phyloP scores from a whole-genome alignment of 2,797 vertebrate species.

The Argentina silus region DNA sequence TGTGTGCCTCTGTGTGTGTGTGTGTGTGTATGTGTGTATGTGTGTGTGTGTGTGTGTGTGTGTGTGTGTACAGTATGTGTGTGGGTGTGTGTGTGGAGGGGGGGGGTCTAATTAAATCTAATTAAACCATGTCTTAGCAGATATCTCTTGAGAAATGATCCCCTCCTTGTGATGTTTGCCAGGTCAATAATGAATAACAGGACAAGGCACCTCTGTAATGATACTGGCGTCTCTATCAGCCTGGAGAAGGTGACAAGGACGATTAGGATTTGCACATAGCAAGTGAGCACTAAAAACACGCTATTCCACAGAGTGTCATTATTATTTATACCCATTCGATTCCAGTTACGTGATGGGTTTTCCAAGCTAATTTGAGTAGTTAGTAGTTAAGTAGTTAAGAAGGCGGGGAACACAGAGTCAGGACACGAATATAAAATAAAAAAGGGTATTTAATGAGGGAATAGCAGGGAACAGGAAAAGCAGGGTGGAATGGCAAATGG shows the following conservation, averaged over 20 bases:
- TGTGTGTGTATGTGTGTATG: neutral
- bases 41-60: neutral
- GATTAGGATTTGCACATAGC: neutral
- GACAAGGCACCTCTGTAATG: neutral
- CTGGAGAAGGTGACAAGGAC: neutral
- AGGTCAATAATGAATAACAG: constrained; percentile 30
- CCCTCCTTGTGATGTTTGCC: constrained; percentile 20
- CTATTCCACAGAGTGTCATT: no score
- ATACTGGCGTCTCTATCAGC: neutral
- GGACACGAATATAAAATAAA: no score
- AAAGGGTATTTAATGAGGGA: no score
- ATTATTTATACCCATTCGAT: no score
- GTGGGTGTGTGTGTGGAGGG: neutral
- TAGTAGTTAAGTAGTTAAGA: no score
- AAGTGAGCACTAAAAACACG: no score
- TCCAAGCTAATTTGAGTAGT: no score
- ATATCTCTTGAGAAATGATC: constrained; percentile 11
- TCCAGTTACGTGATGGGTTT: no score
- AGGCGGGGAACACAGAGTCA: no score
- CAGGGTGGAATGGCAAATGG: no score
- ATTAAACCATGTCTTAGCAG: constrained; percentile 23
- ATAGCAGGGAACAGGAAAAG: no score
- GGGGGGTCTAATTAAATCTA: constrained; percentile 18
- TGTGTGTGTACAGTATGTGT: constrained; percentile 8
- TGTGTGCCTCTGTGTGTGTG: constrained; percentile 5